Conservation (phyloP, 2,113 vertebrate species). For the Casuarius casuarius region DNA sequence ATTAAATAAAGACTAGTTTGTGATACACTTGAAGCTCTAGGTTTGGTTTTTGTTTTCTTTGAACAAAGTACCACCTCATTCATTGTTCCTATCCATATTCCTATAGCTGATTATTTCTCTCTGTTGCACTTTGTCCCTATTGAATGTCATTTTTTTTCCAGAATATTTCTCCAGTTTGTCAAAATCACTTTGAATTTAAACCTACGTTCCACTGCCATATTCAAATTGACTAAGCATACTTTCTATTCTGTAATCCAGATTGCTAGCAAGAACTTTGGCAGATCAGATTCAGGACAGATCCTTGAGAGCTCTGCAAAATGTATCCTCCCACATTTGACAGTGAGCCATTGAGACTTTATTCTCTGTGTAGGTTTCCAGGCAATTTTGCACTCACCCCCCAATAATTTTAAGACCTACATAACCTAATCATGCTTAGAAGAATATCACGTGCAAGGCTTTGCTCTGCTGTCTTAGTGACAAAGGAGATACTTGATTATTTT, state of each 20-base stretch:
- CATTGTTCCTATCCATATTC: not conserved
- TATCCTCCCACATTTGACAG: not conserved
- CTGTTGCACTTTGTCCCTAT: not conserved
- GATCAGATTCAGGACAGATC: not conserved
- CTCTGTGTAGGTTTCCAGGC: not conserved
- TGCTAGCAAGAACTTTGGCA: not conserved
- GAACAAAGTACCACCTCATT: not conserved
- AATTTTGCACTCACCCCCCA: not conserved
- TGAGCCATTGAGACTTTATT: not conserved
- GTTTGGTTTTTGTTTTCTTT: not conserved
- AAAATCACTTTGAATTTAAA: not conserved
- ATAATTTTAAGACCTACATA: not conserved
- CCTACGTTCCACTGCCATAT: not conserved
- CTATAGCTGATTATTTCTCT: not conserved
- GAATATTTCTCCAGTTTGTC: not conserved
- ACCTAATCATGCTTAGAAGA: not conserved
- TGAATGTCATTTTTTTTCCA: not conserved
- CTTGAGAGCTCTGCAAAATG: not conserved
- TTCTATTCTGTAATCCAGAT: not conserved
- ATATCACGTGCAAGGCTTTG: not conserved
- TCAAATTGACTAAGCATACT: not conserved
- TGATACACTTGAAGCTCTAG: not conserved
- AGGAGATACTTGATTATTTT: not conserved
- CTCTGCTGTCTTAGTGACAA: not conserved
- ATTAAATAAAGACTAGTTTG: not conserved